Evolutionary conservation across 2,113 vertebrate species (phyloP), one percentile per base, ranked within the genome.

Genomic region (Hepsetus odoe): DNA sequence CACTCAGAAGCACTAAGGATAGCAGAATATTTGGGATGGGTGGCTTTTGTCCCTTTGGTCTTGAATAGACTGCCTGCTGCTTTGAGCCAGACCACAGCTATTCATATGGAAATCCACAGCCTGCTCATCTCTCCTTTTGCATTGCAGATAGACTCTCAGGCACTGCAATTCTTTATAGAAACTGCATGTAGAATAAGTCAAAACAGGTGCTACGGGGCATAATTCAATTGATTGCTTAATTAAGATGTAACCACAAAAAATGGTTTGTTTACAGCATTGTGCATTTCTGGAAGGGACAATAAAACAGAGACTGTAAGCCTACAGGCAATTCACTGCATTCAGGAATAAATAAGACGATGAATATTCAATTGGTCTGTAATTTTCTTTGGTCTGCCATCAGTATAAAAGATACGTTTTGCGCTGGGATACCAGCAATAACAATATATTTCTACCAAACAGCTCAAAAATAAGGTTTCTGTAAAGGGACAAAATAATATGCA

Each of bases 41-140:
- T 61, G 32, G 13, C n/a, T n/a, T n/a, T 24, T 44, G 56, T 58
- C 46, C 32, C 59, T 77, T 74, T 69, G 14, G 59, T 49, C 44
- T 42, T 69, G 42, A 82, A 82, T 77, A 35, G 32, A 32, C 40
- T 3, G 53, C 32, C 28, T 5, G 35, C 67, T 78, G 38, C 55
- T 53, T n/a, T 73, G 14, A 74, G 35, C 18, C 13, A 28, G 35
- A 33, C 3, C 69, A 53, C 11, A 55, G 28, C 38, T 26, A 53
- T 68, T 82, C 62, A 70, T 70, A 82, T 64, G 22, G 62, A 64
- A 74, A 74, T 68, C 62, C 46, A 46, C 35, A 46, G 56, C 12
- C 32, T 35, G 44, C 14, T 78, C 44, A 42, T 46, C 24, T 51
- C 8, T 12, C 30, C 12, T 69, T 77, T 73, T 68, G 55, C 38